Base-by-base conservation (phyloP, 2,888 invertebrate genomes). In the Drosophila austrosaltans region DNA sequence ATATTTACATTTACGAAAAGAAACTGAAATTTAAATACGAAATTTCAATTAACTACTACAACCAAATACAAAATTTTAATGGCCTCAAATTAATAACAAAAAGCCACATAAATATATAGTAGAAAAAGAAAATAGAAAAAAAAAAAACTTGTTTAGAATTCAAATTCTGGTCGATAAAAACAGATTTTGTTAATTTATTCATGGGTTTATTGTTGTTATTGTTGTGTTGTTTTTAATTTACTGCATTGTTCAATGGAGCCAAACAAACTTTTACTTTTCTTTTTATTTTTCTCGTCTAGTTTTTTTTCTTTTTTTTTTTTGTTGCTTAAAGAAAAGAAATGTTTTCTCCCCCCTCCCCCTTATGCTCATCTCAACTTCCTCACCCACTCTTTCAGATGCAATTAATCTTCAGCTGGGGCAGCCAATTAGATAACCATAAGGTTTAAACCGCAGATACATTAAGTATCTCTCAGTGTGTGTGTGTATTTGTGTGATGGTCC, bases 251-350 rank as follows among this genome's bases (percentile, higher is more conserved):
- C 66, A 72, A 61, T 63, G 56, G 68, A 70, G 59, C 65, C 67
- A 87, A 84, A 76, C 68, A 82, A 87, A 79, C 85, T 87, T 84
- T 84, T 84, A 84, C 87, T 84, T 84, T 84, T 72, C 42, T 63
- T 81, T 82, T 30, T 73, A 16, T 42, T 28, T 36, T 53, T 20
- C 39, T 53, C 36, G 36, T 30, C 30, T 28, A 16, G 78, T 82
- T 69, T 68, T 57, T 74, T 61, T 28, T 73, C n/a, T 40, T 28
- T 36, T 48, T 20, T 44, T 53, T 42, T n/a, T 16, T 16, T 16
- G 16, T 20, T 54, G 63, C 66, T 70, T 39, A 36, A 30, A 58
- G 61, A 62, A 60, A 68, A 68, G 25, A 20, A 16, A 32, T 56
- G 71, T 68, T 64, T 30, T 79, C 85, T 76, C 75, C 78, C 66